Evolutionary conservation across 2,113 vertebrate species (phyloP), one percentile per base, ranked within the genome.

Genomic region (Sporophila hypoxantha): DNA sequence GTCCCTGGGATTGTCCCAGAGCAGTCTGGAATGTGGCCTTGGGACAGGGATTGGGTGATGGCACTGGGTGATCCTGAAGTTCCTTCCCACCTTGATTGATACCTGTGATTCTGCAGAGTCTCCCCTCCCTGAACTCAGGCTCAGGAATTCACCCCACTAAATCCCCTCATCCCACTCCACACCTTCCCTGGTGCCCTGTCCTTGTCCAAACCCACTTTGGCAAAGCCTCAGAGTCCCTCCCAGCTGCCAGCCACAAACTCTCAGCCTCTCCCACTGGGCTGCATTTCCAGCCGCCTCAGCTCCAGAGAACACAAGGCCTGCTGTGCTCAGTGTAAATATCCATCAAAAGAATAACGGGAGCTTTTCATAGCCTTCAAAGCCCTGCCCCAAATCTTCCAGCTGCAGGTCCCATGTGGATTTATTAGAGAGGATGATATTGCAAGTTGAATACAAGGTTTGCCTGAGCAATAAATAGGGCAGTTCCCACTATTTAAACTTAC

Each of bases 301-400:
- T n/a, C 70, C 46, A 9, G 27, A 13, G 49, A 80, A 62, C 67
- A 89, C 50, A 19, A 52, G 16, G 34, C 30, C n/a, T 74, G 76
- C 46, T 89, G 77, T 77, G n/a, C 91, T 87, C 82, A 42, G 34
- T 44, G 87, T 57, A 90, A 94, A 93, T 82, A 90, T 69, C 94
- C 74, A 32, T n/a, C n/a, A n/a, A 84, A 93, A 94, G 59, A 62
- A 47, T 15, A 88, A 93, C 21, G 55, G 90, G 88, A 94, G 36
- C 20, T 95, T 95, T 94, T 92, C 88, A 65, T 53, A 69, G 82
- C 71, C 94, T 90, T 95, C 93, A 94, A 96, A 96, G 87, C n/a
- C 73, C 44, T 57, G 78, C 80, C 47, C 74, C 90, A 41, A 94
- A 89, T 30, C 73, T 60, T 77, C 71, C 90, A 93, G 92, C 82